These are phyloP conservation scores for Drosophila oshimai DNA, from an alignment of 1,140 invertebrate genomes.

Conservation along the genomic window DNA sequence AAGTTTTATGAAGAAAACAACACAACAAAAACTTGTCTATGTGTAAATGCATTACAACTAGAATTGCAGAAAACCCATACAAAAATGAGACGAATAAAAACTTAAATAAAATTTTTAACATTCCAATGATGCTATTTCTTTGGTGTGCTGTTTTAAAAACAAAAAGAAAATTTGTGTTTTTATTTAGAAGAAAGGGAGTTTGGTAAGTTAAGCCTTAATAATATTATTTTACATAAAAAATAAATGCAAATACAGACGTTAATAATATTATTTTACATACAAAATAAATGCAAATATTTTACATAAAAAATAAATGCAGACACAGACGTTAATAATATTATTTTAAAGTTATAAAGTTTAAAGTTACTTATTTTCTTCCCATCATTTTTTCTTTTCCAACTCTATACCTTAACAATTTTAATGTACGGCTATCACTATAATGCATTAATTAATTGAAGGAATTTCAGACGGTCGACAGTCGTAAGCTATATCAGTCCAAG, in stretches of 20 bases:
- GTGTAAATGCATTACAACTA: conserved; percentile 60
- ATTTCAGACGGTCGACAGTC: conserved; percentile 25
- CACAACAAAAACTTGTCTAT: conserved; percentile 43
- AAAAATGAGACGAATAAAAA: conserved; percentile 27
- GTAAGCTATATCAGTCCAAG: conserved; percentile 19
- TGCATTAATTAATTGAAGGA: conserved; percentile 57
- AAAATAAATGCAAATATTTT: too few relatives aligned
- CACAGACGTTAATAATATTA: too few relatives aligned
- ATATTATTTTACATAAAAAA: too few relatives aligned
- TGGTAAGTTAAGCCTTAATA: too few relatives aligned
- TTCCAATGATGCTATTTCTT: conserved; percentile 81
- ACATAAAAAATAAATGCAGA: too few relatives aligned
- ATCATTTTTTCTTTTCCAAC: background rate
- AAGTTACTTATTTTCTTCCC: background rate
- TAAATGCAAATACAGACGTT: too few relatives aligned
- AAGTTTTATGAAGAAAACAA: conserved; percentile 24
- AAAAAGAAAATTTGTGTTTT: conserved; percentile 14
- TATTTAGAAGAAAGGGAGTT: background rate
- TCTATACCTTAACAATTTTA: conserved; percentile 7
- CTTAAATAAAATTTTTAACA: conserved; percentile 81
- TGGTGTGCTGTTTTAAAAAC: conserved; percentile 80
- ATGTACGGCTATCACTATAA: conserved; percentile 5
- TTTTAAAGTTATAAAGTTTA: too few relatives aligned
- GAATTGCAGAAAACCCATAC: conserved; percentile 14
- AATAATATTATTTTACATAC: too few relatives aligned